These are phyloP conservation scores for Oceanites oceanicus DNA, from an alignment of 2,113 vertebrate species.

Conservation along the genomic window DNA sequence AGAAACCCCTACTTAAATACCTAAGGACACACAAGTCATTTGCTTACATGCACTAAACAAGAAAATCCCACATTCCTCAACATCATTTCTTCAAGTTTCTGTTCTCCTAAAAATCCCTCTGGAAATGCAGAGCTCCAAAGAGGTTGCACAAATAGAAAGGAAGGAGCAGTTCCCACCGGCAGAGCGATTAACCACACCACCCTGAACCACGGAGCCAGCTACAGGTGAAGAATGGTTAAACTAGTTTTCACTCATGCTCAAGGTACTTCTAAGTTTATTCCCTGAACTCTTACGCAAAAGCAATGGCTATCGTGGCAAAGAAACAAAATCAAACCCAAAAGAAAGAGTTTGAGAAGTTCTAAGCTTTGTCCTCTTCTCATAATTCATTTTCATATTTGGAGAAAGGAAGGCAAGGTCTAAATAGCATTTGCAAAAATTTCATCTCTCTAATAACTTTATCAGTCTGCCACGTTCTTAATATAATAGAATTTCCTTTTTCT, in stretches of 20 bases:
- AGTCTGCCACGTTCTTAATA: neutral
- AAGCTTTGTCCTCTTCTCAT: neutral
- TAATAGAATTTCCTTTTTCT: neutral
- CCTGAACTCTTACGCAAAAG: neutral
- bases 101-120: neutral
- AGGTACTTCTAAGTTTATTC: neutral
- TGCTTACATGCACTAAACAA: neutral
- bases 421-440: neutral
- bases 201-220: neutral
- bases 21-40: neutral
- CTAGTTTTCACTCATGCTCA: too few species aligned
- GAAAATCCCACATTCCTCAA: neutral
- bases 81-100: neutral
- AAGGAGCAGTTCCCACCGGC: rapidly evolving
- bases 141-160: neutral
- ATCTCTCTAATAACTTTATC: neutral
- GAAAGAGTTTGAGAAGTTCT: neutral
- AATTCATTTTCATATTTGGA: neutral
- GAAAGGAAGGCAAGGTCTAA: neutral
- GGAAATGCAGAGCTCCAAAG: rapidly evolving
- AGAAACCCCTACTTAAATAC: neutral
- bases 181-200: rapidly evolving
- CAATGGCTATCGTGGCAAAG: neutral
- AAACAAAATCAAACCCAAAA: neutral
- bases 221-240: neutral